Conservation (phyloP, 1,140 invertebrate species). For the Matsumurasca onukii region DNA sequence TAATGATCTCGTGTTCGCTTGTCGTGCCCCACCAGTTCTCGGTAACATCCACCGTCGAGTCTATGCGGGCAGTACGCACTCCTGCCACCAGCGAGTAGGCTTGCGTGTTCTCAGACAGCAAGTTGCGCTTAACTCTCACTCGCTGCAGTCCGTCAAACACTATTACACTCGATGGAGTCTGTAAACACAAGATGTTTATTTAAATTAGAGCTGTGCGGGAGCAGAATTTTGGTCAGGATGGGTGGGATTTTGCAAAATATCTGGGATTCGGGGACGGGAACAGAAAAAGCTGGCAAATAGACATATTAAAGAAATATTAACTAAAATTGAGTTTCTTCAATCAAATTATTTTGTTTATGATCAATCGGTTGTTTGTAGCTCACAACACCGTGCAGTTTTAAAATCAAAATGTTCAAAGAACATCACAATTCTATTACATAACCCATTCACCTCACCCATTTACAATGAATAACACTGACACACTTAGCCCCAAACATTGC, state of each 20-base stretch:
- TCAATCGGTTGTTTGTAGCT: too few species aligned
- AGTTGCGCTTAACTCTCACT: constrained; percentile 86
- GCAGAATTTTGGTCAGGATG: constrained; percentile 14
- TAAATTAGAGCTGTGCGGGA: too few species aligned
- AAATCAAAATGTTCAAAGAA: too few species aligned
- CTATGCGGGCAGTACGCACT: constrained; percentile 81
- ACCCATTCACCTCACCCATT: too few species aligned
- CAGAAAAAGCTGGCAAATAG: too few species aligned
- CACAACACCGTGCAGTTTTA: too few species aligned
- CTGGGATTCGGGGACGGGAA: too few species aligned
- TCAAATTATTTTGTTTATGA: too few species aligned
- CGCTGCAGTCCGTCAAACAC: constrained; percentile 94
- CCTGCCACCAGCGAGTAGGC: constrained; percentile 94
- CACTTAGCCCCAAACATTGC: not conserved
- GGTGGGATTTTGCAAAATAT: too few species aligned
- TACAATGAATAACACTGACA: too few species aligned
- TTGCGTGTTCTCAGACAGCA: constrained; percentile 84
- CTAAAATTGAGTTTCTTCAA: too few species aligned
- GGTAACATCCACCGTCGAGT: constrained; percentile 82
- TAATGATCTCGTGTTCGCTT: constrained; percentile 68
- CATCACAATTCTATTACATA: constrained; percentile 11
- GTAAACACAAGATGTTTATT: constrained; percentile 33
- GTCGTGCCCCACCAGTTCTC: constrained; percentile 97
- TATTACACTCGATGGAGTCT: constrained; percentile 77
- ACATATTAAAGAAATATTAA: too few species aligned